Evolutionary conservation across 2,888 invertebrate species (phyloP).

Genomic region (Resseliella maxima): DNA sequence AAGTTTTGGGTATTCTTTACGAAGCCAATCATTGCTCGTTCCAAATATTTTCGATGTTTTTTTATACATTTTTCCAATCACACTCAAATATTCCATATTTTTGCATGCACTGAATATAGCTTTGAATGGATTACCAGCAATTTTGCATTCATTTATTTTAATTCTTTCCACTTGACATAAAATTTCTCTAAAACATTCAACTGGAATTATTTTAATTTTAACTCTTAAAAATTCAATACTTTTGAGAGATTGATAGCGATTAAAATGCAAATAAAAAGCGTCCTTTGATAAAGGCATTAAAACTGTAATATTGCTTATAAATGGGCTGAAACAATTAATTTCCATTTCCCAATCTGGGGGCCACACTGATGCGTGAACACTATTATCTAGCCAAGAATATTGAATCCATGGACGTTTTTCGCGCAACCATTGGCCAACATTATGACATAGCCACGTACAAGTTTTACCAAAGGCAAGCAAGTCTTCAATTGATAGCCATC

Average conservation of each 20-base stretch:
- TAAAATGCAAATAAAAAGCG: background rate
- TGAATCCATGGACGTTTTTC: no score
- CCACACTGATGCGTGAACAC: no score
- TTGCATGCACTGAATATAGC: constrained; percentile 7
- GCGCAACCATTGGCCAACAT: no score
- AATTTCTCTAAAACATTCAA: background rate
- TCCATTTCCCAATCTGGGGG: no score
- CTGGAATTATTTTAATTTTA: background rate
- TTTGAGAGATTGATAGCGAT: background rate
- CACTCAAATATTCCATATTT: constrained; percentile 7
- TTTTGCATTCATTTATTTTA: background rate
- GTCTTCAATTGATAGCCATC: no score
- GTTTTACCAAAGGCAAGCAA: no score
- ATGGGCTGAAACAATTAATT: background rate
- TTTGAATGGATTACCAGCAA: background rate
- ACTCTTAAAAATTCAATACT: constrained; percentile 1
- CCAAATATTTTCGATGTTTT: background rate
- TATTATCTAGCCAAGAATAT: no score
- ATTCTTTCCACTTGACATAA: constrained; percentile 1
- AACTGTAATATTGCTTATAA: constrained; percentile 3
- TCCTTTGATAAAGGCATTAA: background rate
- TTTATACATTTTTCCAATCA: background rate
- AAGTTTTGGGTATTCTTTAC: background rate
- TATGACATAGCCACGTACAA: no score
- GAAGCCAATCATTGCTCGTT: background rate